These are phyloP conservation scores for Belonocnema kinseyi DNA, from an alignment of 1,140 invertebrate genomes.

Conservation along the genomic window DNA sequence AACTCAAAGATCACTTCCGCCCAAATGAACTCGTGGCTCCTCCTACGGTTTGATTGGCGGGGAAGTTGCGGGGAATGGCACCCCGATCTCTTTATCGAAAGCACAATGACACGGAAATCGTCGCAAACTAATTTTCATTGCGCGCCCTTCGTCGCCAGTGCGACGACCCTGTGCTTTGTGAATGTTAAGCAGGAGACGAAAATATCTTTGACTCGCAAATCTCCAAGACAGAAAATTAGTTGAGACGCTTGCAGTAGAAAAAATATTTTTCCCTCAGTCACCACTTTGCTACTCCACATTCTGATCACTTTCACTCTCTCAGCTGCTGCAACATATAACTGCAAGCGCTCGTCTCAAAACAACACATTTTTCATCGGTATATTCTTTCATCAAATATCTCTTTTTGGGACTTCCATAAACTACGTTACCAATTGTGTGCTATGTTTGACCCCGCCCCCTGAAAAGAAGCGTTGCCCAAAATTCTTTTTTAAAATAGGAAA, in stretches of 20 bases:
- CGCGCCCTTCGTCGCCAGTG: slow-evolving; percentile 45
- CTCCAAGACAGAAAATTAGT: slow-evolving; percentile 9
- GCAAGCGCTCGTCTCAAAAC: background rate
- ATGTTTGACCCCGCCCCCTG: no score
- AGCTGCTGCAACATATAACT: slow-evolving; percentile 2
- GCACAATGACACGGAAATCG: slow-evolving; percentile 55
- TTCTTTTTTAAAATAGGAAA: no score
- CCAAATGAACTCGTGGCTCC: slow-evolving; percentile 68
- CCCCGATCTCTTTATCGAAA: slow-evolving; percentile 49
- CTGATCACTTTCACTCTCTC: slow-evolving; percentile 16
- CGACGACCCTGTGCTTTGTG: slow-evolving; percentile 37
- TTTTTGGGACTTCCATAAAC: no score
- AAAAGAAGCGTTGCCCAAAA: no score
- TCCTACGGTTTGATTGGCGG: slow-evolving; percentile 61
- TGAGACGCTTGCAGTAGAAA: background rate
- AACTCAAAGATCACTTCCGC: slow-evolving; percentile 73
- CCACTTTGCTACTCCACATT: slow-evolving; percentile 19
- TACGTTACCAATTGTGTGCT: no score
- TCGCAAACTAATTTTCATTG: slow-evolving; percentile 54
- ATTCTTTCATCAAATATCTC: background rate
- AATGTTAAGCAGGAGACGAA: slow-evolving; percentile 15
- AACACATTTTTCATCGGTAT: background rate
- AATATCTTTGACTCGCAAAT: background rate
- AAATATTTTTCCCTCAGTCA: slow-evolving; percentile 20
- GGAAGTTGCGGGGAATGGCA: slow-evolving; percentile 43